Evolutionary conservation across 2,888 invertebrate species (phyloP), one percentile per base, ranked within the genome.

Genomic region (Cenopis cana): DNA sequence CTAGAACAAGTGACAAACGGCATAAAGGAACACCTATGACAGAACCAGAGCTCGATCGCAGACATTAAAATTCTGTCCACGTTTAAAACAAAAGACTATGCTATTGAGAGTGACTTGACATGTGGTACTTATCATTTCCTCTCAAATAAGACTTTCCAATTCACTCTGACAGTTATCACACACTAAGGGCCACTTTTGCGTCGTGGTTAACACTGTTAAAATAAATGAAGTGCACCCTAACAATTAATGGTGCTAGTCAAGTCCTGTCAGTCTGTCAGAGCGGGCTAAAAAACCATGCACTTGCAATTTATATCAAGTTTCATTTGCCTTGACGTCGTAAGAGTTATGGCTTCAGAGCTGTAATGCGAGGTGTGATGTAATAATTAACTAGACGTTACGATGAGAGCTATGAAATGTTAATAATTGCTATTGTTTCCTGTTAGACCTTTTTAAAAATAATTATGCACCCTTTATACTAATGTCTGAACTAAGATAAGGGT

Each of bases 241-340:
- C 56, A 66, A 66, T 66, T 56, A 66, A 56, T 10, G 52, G 38
- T 38, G 54, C 41, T 55, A 65, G 65, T 41, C 41, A 24, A 66
- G 29, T 55, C 56, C 56, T 46, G 65, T 66, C 46, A 56, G 56
- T 14, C 50, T 52, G 52, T 52, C 33, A 41, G 38, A 38, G 38
- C 2, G 38, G 24, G 41, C 29, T 56, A 54, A 64, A 66, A 66
- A 46, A 56, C 20, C 11, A 38, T 54, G 18, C 20, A 33, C 18
- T 55, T 56, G 55, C 46, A 66, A 66, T 66, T 66, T 56, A 46
- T 56, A 66, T 56, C 56, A 56, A 66, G 46, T 66, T 66, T 66
- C 46, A 29, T 56, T 66, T 66, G 46, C 46, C 10, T 41, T 29
- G 65, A 66, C 65, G 18, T 46, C 29, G 46, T 41, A 46, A 24